Evolutionary conservation across 1,140 invertebrate genomes (phyloP).

Genomic region (Micrasema minimum): DNA sequence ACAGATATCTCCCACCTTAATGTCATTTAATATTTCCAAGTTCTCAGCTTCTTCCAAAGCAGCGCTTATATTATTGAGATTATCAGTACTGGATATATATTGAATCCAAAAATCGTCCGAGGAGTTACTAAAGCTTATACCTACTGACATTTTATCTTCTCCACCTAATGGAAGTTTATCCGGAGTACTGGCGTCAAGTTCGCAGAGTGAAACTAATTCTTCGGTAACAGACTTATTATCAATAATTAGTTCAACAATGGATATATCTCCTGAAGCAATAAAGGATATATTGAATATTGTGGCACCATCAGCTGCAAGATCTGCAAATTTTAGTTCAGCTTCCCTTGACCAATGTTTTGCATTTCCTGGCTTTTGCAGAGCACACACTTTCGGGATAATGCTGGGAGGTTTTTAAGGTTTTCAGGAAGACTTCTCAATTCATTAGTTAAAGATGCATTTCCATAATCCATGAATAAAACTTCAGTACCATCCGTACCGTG

Average conservation of each 20-base stretch:
- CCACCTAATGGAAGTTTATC: slow-evolving; percentile 54
- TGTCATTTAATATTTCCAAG: slow-evolving; percentile 62
- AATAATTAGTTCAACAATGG: slow-evolving; percentile 71
- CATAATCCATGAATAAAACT: slow-evolving; percentile 80
- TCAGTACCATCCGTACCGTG: slow-evolving; percentile 71
- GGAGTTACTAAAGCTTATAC: slow-evolving; percentile 69
- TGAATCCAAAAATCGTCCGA: slow-evolving; percentile 75
- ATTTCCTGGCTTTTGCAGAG: slow-evolving; percentile 70
- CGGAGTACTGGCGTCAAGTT: not conserved
- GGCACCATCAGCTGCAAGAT: slow-evolving; percentile 72
- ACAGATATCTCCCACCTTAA: slow-evolving; percentile 68
- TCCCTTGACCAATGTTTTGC: slow-evolving; percentile 72
- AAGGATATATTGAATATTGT: slow-evolving; percentile 73
- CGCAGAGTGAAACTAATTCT: slow-evolving; percentile 64
- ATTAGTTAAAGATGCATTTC: slow-evolving; percentile 72
- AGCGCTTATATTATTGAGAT: slow-evolving; percentile 70
- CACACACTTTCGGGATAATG: slow-evolving; percentile 73
- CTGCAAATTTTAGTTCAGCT: slow-evolving; percentile 72
- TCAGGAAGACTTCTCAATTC: slow-evolving; percentile 72
- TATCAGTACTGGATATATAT: slow-evolving; percentile 64
- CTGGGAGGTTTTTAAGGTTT: slow-evolving; percentile 69
- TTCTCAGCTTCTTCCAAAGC: slow-evolving; percentile 66
- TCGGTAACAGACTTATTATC: slow-evolving; percentile 72
- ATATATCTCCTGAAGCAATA: slow-evolving; percentile 72
- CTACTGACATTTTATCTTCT: slow-evolving; percentile 57